A percentile compares a stretch with the other conserved stretches of the same genome.
Conservation (phyloP, 2,113 vertebrate species). For the Albula glossodonta region DNA sequence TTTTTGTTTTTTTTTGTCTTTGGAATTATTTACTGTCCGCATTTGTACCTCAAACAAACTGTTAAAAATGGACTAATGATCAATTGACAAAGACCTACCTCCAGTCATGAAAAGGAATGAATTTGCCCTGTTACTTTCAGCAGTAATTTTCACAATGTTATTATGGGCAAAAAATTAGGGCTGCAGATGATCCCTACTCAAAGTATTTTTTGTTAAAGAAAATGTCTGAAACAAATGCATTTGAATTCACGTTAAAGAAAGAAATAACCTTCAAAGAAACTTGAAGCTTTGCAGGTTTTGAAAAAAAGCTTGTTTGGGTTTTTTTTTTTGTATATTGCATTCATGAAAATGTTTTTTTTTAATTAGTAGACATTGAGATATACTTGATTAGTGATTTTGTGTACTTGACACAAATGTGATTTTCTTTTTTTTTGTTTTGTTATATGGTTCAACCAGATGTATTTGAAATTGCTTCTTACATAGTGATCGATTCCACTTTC, state of each 20-base stretch:
- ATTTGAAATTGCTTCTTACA: constrained; percentile 81
- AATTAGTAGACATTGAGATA: constrained; percentile 85
- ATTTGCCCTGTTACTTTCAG: constrained; percentile 69
- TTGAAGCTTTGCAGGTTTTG: constrained; percentile 88
- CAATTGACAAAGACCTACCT: constrained; percentile 91
- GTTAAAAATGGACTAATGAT: constrained; percentile 79
- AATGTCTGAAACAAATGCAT: constrained; percentile 65
- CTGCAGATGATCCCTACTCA: constrained; percentile 78
- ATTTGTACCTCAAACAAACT: constrained; percentile 85
- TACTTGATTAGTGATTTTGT: constrained; percentile 86
- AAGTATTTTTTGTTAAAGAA: constrained; percentile 68
- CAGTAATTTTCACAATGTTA: constrained; percentile 64
- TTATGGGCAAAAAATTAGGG: constrained; percentile 69
- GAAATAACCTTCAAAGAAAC: constrained; percentile 76
- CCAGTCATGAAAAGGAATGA: constrained; percentile 82
- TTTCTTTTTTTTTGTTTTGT: constrained; percentile 65
- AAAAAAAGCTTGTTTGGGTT: constrained; percentile 73
- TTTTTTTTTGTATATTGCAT: constrained; percentile 81
- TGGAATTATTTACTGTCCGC: constrained; percentile 77
- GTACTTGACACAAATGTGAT: constrained; percentile 93
- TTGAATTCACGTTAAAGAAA: constrained; percentile 67
- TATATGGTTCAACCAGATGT: constrained; percentile 88
- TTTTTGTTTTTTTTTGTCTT: constrained; percentile 45
- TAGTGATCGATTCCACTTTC: constrained; percentile 78
- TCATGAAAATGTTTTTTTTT: constrained; percentile 78